Conservation (phyloP, 2,888 invertebrate species). For the Mesorhabditis sp. region DNA sequence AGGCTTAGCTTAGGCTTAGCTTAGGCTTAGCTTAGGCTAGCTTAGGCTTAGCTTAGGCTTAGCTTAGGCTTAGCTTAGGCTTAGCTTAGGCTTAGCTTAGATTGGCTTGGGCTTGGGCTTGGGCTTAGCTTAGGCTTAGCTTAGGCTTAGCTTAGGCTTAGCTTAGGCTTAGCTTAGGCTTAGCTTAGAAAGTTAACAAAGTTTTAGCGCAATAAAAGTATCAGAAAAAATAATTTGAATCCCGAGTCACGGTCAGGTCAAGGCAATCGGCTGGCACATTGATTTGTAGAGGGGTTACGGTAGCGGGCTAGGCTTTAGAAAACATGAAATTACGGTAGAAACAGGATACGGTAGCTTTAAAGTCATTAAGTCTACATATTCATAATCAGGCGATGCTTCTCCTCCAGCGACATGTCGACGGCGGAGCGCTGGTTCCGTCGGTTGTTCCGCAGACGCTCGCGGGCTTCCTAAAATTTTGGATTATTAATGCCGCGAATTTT, state of each 20-base stretch:
- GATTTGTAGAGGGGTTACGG: background rate
- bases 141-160: too few relatives aligned
- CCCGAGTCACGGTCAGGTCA: constrained; percentile 1
- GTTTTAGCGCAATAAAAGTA: background rate
- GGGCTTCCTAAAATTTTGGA: constrained; percentile 52
- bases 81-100: too few relatives aligned
- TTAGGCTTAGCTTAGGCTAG: too few relatives aligned
- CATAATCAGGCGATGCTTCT: constrained; percentile 51
- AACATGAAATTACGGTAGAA: too few relatives aligned
- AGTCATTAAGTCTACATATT: constrained; percentile 35
- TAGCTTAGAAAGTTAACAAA: background rate
- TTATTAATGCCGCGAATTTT: too few relatives aligned
- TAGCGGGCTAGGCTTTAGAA: too few relatives aligned
- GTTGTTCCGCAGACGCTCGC: constrained; percentile 43
- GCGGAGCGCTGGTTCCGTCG: constrained; percentile 34
- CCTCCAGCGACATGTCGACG: constrained; percentile 49
- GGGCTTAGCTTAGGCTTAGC: background rate
- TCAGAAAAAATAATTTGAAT: background rate
- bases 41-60: too few relatives aligned
- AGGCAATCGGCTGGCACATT: constrained; percentile 6
- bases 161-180: too few relatives aligned
- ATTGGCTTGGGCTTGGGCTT: background rate
- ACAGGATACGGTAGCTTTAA: too few relatives aligned
- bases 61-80: background rate
- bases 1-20: too few relatives aligned